phyloP scores from a whole-genome alignment of 2,888 invertebrate species.

The Agonopterix alstromeriana region DNA sequence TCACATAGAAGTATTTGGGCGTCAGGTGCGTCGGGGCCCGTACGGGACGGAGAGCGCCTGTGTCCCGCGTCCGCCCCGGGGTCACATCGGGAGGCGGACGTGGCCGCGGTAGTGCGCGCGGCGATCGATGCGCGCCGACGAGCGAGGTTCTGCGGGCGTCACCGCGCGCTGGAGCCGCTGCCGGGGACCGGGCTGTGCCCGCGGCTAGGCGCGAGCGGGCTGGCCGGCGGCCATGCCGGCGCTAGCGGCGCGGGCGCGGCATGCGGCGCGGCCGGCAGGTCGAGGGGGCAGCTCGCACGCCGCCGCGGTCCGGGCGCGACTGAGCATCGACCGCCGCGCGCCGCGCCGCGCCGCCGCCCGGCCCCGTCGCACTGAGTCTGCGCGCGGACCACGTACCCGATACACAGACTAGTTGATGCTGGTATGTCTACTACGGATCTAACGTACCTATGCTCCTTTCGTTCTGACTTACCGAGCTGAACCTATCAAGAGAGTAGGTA shows the following conservation, averaged over 20 bases:
- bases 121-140: conserved; percentile 12
- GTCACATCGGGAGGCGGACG: conserved; percentile 4
- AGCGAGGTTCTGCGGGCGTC: background rate
- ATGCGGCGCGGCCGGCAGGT: conserved; percentile 50
- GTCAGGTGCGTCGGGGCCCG: background rate
- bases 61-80: conserved; percentile 4
- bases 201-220: conserved; percentile 11
- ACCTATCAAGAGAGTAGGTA: background rate
- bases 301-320: conserved; percentile 54
- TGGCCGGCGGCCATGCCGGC: conserved; percentile 45
- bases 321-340: conserved; percentile 23
- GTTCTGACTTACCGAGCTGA: background rate
- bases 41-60: conserved; percentile 7
- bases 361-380: conserved; percentile 17
- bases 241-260: conserved; percentile 53
- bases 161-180: conserved; percentile 9
- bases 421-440: too few species aligned
- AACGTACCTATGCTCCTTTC: too few species aligned
- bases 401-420: background rate
- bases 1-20: background rate
- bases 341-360: conserved; percentile 20
- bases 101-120: conserved; percentile 6
- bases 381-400: conserved; percentile 13
- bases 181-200: conserved; percentile 9
- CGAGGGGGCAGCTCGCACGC: conserved; percentile 37